Evolutionary conservation across 2,797 vertebrate species (phyloP), one percentile per base, ranked within the genome.

Genomic region (Neosilurus mollespiculum): DNA sequence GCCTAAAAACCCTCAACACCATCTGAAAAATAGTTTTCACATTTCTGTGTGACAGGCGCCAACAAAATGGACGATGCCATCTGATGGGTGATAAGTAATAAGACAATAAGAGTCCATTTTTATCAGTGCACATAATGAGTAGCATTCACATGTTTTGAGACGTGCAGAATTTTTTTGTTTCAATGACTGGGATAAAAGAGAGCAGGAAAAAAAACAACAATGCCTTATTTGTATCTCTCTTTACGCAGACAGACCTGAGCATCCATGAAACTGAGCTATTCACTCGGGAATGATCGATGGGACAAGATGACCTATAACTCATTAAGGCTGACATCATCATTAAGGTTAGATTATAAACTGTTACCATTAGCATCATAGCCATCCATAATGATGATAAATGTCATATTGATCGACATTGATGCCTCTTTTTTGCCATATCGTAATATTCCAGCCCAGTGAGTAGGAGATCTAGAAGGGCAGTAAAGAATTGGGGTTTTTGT

Each of bases 341-440:
- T 92, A 92, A 92, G 92, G 89, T 92, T 90, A 88, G 87, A 92
- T 93, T 91, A 93, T 90, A 91, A 93, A 92, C 90, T 88, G 89
- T 87, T 84, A 71, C 80, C 91, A 92, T 93, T 93, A 93, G 86
- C 89, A 88, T 86, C 83, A 81, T 83, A 88, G 89, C 85, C 87
- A 92, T 93, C 87, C 84, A 89, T 92, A 90, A 90, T 87, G 83
- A 90, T 92, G 90, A 93, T 90, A 69, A 91, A 93, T 85, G 91
- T 85, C 90, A 90, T 91, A 90, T 92, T 90, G 88, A 92, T 90
- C 81, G 87, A 90, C 91, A 49, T 78, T 83, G 80, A 85, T 77
- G 64, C 80, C 66, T 83, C 78, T 84, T 79, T 77, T 81, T 54
- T 73, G 77, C 80, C 82, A 87, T 58, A 83, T 78, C 5, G 58